Percentiles rank a stretch among this genome's conserved stretches.
phyloP scores from a whole-genome alignment of 2,888 invertebrate genomes.

The Lasius platythorax region DNA sequence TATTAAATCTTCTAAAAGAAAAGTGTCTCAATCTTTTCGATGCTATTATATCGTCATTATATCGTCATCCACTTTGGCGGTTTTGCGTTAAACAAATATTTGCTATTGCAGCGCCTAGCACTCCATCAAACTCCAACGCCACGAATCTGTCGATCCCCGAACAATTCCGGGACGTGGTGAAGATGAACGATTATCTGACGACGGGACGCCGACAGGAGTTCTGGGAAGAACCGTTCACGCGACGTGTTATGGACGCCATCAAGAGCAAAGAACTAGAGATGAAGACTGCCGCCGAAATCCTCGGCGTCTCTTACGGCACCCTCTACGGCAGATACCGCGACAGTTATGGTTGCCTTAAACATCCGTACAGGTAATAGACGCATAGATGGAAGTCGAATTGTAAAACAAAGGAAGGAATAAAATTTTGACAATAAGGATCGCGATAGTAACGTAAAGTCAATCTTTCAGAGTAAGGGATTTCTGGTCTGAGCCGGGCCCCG shows the following conservation, averaged over 20 bases:
- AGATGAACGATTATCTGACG: conserved; percentile 94
- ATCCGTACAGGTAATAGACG: conserved; percentile 91
- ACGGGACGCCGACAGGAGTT: conserved; percentile 95
- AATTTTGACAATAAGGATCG: not conserved
- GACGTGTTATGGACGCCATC: conserved; percentile 95
- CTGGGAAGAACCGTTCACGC: conserved; percentile 97
- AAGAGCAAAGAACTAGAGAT: conserved; percentile 96
- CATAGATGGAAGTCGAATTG: not conserved
- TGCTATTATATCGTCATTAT: not conserved
- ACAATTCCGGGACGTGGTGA: conserved; percentile 90
- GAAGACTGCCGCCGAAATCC: conserved; percentile 96
- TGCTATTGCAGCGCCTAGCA: conserved; percentile 76
- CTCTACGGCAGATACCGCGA: conserved; percentile 96
- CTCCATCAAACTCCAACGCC: conserved; percentile 82
- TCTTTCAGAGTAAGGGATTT: conserved; percentile 89
- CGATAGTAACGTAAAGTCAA: not conserved
- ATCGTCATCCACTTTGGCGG: not conserved
- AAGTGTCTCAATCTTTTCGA: not conserved
- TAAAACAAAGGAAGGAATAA: not conserved
- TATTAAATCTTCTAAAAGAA: not conserved
- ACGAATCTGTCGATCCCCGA: conserved; percentile 84
- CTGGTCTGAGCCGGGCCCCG: conserved; percentile 93
- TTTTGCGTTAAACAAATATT: not conserved
- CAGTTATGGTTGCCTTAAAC: conserved; percentile 95
- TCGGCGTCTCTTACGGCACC: conserved; percentile 96